Evolutionary conservation across 92 coral and sea anemone genomes (phyloP), one percentile per base, ranked within the genome.

Genomic region (Epizoanthus rinbou): DNA sequence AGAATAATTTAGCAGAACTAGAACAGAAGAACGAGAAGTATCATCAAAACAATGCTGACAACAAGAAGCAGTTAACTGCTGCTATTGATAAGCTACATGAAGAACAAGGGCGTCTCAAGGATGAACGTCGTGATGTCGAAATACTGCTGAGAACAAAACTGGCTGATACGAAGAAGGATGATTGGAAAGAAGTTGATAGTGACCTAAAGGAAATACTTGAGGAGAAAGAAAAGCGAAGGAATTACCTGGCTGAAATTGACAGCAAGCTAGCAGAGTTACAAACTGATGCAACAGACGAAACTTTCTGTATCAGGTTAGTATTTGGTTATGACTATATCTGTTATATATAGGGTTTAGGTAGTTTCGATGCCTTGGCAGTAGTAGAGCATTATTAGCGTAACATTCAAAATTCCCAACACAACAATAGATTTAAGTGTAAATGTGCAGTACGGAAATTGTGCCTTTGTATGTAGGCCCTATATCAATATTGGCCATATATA

Each of bases 191-290:
- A 47, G 89, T 83, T 19, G 81, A 75, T 31, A 66, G 69, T 6
- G 70, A 73, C 13, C 76, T 91, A 13, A 87, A 76, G 53, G 86
- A 85, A 54, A 85, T 87, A 45, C 76, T 93, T 11, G 33, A 73
- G 24, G 75, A 88, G 47, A 85, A 91, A 73, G 89, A 93, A 73
- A 73, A 74, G 35, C 85, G 89, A 16, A 86, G 81, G 45, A 90
- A 85, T 8, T 93, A 93, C 58, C 64, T 87, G 39, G 47, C 74
- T 3, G 95, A 93, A 79, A 91, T 93, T 13, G 88, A 93, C 53
- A 58, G 79, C 24, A 79, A 84, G 67, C 81, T 90, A 21, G 86
- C 70, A 4, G 71, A 74, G 64, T 79, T 72, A 21, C 59, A 85
- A 23, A 57, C 63, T 11, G 85, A 58, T 21, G 11, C 62, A 5